Conservation (phyloP, 2,888 invertebrate species). For the Clistopyga incitator region DNA sequence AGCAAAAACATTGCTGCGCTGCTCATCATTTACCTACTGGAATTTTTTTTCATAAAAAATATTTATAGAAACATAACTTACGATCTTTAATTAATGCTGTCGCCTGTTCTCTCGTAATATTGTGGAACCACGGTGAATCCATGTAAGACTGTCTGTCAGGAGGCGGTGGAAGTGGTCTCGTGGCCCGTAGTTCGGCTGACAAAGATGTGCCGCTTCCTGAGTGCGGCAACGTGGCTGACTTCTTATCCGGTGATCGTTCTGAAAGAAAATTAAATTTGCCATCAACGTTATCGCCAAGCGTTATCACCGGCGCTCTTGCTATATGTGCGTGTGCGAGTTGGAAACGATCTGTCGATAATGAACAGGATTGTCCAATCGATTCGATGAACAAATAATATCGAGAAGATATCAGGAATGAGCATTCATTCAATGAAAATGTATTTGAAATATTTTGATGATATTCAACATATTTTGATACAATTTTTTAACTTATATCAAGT, state of each 20-base stretch:
- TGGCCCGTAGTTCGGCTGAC: constrained; percentile 75
- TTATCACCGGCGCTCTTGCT: not conserved
- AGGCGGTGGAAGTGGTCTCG: constrained; percentile 80
- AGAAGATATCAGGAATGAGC: not conserved
- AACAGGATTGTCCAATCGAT: constrained; percentile 14
- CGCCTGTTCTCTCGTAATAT: constrained; percentile 80
- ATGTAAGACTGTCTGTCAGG: constrained; percentile 77
- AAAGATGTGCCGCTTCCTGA: constrained; percentile 77
- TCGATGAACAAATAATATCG: not conserved
- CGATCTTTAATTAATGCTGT: constrained; percentile 79
- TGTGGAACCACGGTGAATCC: constrained; percentile 82
- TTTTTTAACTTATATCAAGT: no score
- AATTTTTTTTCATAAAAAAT: not conserved
- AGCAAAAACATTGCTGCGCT: no score
- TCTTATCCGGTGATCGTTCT: constrained; percentile 82
- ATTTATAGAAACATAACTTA: constrained; percentile 64
- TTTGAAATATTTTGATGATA: no score
- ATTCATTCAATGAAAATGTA: no score
- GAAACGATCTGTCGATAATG: constrained; percentile 28
- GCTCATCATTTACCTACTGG: not conserved
- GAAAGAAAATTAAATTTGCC: constrained; percentile 49
- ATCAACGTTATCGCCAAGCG: constrained; percentile 16
- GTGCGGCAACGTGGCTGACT: constrained; percentile 79
- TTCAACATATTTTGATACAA: no score
- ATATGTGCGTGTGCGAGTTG: not conserved